phyloP scores from a whole-genome alignment of 2,797 vertebrate species.

The Myotis findleyi region DNA sequence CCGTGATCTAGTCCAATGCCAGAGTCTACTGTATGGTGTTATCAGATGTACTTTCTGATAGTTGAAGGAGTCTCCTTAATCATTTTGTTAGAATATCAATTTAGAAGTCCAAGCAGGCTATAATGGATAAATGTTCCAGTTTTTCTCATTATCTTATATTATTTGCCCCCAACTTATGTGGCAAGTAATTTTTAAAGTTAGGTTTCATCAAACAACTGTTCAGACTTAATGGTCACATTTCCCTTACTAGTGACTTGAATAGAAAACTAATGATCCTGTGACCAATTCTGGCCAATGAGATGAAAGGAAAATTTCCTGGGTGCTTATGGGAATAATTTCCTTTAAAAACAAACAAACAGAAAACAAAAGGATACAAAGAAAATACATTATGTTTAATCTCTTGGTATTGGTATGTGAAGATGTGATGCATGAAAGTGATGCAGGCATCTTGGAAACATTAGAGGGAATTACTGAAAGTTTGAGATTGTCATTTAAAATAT shows the following conservation, averaged over 20 bases:
- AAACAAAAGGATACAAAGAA: not conserved
- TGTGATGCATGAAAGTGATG: not conserved
- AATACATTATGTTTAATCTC: not conserved
- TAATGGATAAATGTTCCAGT: not conserved
- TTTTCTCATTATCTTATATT: not conserved
- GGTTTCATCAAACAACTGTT: not conserved
- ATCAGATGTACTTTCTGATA: conserved; percentile 41
- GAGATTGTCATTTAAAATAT: not conserved
- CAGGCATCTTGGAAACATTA: not conserved
- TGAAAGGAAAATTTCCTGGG: not conserved
- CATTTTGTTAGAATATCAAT: conserved; percentile 54
- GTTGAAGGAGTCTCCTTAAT: conserved; percentile 63
- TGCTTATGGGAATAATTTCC: not conserved
- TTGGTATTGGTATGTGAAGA: not conserved
- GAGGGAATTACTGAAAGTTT: not conserved
- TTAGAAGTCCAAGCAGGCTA: conserved; percentile 20
- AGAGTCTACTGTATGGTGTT: not conserved
- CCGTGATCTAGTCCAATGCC: not conserved
- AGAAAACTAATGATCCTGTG: not conserved
- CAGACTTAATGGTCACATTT: not conserved
- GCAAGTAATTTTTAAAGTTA: not conserved
- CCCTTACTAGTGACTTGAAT: not conserved
- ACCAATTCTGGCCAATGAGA: not conserved
- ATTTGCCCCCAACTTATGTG: not conserved
- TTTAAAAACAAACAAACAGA: not conserved